Evolutionary conservation across 1,140 invertebrate species (phyloP).

Genomic region (Glomeris maerens): DNA sequence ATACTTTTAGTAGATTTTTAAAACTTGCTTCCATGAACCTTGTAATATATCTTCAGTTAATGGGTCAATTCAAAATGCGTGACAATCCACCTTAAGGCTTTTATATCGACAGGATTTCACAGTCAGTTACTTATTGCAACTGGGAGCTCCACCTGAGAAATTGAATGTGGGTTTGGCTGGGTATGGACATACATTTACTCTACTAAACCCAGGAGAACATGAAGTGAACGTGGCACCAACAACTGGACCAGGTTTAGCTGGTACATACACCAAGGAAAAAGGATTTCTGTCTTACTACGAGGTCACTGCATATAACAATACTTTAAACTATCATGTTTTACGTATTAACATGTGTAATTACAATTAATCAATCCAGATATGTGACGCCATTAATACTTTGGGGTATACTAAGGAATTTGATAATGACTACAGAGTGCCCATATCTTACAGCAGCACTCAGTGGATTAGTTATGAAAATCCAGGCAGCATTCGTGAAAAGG

Average conservation of each 20-base stretch:
- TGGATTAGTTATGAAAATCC: conserved; percentile 80
- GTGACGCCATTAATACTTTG: too few relatives aligned
- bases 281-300: conserved; percentile 78
- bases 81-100: too few relatives aligned
- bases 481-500: conserved; percentile 59
- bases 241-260: conserved; percentile 43
- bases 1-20: neutral
- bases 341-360: too few relatives aligned
- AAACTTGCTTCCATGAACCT: too few relatives aligned
- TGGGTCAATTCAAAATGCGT: too few relatives aligned
- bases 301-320: too few relatives aligned
- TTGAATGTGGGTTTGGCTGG: conserved; percentile 47
- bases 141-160: conserved; percentile 43
- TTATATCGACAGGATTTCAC: conserved; percentile 48
- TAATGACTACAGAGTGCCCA: conserved; percentile 41
- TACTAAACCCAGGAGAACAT: conserved; percentile 32
- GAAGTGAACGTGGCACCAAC: conserved; percentile 42
- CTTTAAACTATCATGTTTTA: too few relatives aligned
- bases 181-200: conserved; percentile 47
- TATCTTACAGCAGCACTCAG: conserved; percentile 67
- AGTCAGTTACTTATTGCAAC: conserved; percentile 43
- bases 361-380: conserved; percentile 41
- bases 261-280: conserved; percentile 57
- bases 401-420: too few relatives aligned
- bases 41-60: too few relatives aligned